Evolutionary conservation across 2,113 vertebrate genomes (phyloP).

Genomic region (Phalacrocorax pelagicus): DNA sequence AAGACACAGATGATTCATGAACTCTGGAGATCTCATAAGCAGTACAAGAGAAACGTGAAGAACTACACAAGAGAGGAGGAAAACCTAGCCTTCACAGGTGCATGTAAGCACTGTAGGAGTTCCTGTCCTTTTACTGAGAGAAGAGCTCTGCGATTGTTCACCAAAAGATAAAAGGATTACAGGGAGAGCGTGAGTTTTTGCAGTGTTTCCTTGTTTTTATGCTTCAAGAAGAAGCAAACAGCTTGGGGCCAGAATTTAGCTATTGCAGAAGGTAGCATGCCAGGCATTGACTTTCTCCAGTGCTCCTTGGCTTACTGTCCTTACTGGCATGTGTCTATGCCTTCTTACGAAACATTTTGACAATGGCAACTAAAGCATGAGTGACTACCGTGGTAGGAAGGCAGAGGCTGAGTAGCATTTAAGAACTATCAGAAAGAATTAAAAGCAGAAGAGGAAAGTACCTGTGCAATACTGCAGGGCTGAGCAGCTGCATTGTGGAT

Average conservation of each 20-base stretch:
- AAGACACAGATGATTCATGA: neutral
- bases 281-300: neutral
- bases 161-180: neutral
- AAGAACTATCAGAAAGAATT: neutral
- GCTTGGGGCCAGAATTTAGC: neutral
- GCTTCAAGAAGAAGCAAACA: neutral
- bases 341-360: neutral
- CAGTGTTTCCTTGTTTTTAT: neutral
- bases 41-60: neutral
- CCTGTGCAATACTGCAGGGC: neutral
- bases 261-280: neutral
- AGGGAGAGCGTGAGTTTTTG: neutral
- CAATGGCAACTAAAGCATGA: neutral
- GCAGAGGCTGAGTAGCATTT: neutral
- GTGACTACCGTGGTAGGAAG: neutral
- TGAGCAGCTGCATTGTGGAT: neutral
- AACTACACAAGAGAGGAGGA: neutral
- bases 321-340: neutral
- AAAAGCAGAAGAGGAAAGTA: neutral
- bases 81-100: neutral
- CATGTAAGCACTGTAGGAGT: neutral
- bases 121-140: neutral
- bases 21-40: neutral
- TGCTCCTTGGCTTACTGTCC: neutral
- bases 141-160: neutral